Conservation (phyloP, 2,888 invertebrate species). For the Lymantria monacha region DNA sequence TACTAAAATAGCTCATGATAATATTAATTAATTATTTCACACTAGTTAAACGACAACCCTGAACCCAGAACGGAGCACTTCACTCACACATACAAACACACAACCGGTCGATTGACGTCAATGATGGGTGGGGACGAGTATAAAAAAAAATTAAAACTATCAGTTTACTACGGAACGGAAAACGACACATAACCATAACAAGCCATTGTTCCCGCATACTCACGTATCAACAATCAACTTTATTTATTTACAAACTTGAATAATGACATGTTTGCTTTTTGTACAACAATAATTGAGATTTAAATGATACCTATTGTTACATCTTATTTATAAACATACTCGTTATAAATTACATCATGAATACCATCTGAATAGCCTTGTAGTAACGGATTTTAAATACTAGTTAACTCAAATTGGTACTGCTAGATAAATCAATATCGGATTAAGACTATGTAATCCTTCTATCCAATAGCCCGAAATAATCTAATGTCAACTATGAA, state of each 20-base stretch:
- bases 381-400: too few species aligned
- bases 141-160: conserved; percentile 73
- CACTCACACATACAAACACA: conserved; percentile 40
- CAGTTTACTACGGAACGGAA: conserved; percentile 67
- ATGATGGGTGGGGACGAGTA: conserved; percentile 62
- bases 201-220: conserved; percentile 57
- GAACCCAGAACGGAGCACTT: conserved; percentile 29
- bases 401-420: too few species aligned
- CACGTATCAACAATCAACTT: conserved; percentile 37
- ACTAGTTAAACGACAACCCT: conserved; percentile 41
- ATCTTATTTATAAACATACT: conserved; percentile 16
- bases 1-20: too few species aligned
- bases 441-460: too few species aligned
- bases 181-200: conserved; percentile 62
- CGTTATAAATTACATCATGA: not conserved
- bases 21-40: not conserved
- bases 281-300: conserved; percentile 12
- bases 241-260: conserved; percentile 29
- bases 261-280: conserved; percentile 21
- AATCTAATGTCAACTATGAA: too few species aligned
- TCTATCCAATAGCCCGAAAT: too few species aligned
- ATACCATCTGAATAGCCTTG: too few species aligned
- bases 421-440: too few species aligned
- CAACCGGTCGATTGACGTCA: conserved; percentile 78
- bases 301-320: conserved; percentile 21